Evolutionary conservation across 2,888 invertebrate genomes (phyloP).

Genomic region (Ypsolopha scabrella): DNA sequence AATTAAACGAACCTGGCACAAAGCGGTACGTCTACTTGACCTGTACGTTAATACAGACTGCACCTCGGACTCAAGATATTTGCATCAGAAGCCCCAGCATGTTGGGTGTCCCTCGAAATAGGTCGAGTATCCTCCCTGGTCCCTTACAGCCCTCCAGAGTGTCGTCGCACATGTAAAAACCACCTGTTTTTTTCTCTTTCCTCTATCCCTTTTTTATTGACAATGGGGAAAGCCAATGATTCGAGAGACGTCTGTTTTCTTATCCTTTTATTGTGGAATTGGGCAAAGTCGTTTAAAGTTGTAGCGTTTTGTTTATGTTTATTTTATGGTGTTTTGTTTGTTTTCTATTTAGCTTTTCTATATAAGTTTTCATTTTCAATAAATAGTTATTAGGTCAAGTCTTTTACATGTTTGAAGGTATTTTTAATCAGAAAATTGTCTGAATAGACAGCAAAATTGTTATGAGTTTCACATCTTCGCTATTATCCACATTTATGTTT

Average conservation of each 20-base stretch:
- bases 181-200: slow-evolving; percentile 34
- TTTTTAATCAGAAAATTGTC: too few species aligned
- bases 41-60: background rate
- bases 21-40: background rate
- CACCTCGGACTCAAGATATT: background rate
- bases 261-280: too few species aligned
- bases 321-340: too few species aligned
- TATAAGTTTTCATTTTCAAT: too few species aligned
- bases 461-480: background rate
- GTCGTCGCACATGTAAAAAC: slow-evolving; percentile 23
- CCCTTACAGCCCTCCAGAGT: slow-evolving; percentile 37
- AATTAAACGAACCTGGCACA: background rate
- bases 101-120: slow-evolving; percentile 31
- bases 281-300: too few species aligned
- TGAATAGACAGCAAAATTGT: too few species aligned
- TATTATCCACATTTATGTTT: too few species aligned
- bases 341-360: too few species aligned
- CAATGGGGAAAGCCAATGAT: slow-evolving; percentile 12
- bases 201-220: slow-evolving; percentile 28
- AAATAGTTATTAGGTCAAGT: too few species aligned
- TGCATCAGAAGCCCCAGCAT: slow-evolving; percentile 37
- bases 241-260: too few species aligned
- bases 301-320: too few species aligned
- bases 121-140: slow-evolving; percentile 27
- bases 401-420: too few species aligned